phyloP scores from a whole-genome alignment of 2,888 invertebrate species.

The Dicycla oo region DNA sequence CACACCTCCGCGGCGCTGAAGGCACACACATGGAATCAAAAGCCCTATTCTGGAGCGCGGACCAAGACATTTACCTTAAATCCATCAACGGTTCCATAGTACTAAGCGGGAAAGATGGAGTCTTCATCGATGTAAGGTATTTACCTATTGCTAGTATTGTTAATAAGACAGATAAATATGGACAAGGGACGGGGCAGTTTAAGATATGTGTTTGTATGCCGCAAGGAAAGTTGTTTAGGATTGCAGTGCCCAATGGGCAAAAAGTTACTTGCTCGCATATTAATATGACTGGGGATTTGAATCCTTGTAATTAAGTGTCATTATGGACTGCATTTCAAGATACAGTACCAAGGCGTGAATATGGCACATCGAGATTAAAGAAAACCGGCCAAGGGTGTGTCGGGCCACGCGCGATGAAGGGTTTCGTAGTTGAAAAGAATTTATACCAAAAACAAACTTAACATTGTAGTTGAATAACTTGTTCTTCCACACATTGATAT shows the following conservation, averaged over 20 bases:
- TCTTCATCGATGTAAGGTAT: conserved; percentile 93
- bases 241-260: conserved; percentile 92
- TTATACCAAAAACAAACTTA: too few relatives aligned
- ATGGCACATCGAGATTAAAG: too few relatives aligned
- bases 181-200: conserved; percentile 91
- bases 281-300: conserved; percentile 90
- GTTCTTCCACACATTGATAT: too few relatives aligned
- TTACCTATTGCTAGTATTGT: conserved; percentile 92
- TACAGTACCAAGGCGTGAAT: too few relatives aligned
- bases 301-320: conserved; percentile 91
- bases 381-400: too few relatives aligned
- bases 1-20: conserved; percentile 94
- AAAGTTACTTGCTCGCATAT: conserved; percentile 92
- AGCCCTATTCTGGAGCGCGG: conserved; percentile 93
- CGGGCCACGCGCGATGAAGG: too few relatives aligned
- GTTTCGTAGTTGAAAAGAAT: too few relatives aligned
- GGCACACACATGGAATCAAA: conserved; percentile 94
- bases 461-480: too few relatives aligned
- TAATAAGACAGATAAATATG: conserved; percentile 75
- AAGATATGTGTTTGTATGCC: conserved; percentile 98
- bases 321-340: background rate
- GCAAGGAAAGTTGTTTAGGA: conserved; percentile 94
- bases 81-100: conserved; percentile 94
- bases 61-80: conserved; percentile 94
- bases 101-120: conserved; percentile 92